phyloP scores from a whole-genome alignment of 2,113 vertebrate genomes.

The Taxidea taxus region DNA sequence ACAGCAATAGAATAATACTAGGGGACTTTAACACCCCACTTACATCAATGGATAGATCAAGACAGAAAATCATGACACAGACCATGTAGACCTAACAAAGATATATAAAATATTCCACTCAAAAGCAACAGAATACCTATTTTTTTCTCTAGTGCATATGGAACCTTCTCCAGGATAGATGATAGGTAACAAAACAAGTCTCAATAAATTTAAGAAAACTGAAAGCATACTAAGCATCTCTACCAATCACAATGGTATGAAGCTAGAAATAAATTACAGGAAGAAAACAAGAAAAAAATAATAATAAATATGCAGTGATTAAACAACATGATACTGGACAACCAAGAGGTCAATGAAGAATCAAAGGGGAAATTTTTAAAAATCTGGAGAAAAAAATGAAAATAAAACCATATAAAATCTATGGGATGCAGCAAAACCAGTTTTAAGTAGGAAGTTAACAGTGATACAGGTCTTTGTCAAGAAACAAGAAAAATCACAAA shows the following conservation, averaged over 20 bases:
- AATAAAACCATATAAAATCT: too few species aligned
- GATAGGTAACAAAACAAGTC: neutral
- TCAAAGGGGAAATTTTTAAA: too few species aligned
- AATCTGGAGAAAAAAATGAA: too few species aligned
- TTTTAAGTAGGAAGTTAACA: neutral
- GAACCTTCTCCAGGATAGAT: neutral
- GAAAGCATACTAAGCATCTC: neutral
- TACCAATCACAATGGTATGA: neutral
- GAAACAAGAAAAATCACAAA: neutral
- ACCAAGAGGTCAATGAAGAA: too few species aligned
- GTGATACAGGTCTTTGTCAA: neutral
- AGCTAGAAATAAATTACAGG: neutral
- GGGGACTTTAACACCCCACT: neutral
- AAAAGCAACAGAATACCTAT: neutral
- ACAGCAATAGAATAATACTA: neutral
- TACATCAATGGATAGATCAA: neutral
- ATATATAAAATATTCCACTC: neutral
- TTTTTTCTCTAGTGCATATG: neutral
- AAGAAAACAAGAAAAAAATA: neutral
- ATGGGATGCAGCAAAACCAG: too few species aligned
- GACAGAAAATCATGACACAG: neutral
- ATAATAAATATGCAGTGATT: neutral
- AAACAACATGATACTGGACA: too few species aligned
- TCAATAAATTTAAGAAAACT: neutral
- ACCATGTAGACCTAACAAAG: neutral